phyloP scores from a whole-genome alignment of 2,113 vertebrate species.

The Apus apus region DNA sequence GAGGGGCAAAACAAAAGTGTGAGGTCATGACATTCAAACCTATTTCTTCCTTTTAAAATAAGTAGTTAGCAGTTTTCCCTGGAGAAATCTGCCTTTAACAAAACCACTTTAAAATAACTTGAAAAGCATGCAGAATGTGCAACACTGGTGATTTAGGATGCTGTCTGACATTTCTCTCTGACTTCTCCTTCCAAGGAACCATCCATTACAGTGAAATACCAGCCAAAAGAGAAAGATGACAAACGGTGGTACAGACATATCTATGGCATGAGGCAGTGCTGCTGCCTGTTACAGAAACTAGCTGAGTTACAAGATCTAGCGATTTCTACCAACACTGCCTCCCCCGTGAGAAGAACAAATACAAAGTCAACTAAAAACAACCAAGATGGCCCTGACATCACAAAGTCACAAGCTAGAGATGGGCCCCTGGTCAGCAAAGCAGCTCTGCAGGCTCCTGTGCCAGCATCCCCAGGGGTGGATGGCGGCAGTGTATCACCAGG shows the following conservation, averaged over 20 bases:
- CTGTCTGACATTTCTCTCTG: not conserved
- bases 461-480: not conserved
- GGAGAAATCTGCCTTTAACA: not conserved
- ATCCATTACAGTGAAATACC: not conserved
- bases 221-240: not conserved
- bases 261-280: not conserved
- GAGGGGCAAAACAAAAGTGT: not conserved
- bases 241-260: not conserved
- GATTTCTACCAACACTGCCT: not conserved
- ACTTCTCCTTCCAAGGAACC: not conserved
- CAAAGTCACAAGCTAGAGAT: not conserved
- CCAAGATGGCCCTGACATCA: fast-evolving
- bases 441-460: not conserved
- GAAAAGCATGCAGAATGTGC: not conserved
- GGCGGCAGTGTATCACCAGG: not conserved
- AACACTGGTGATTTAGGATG: slow-evolving; percentile 12
- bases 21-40: not conserved
- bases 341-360: not conserved
- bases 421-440: not conserved
- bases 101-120: not conserved
- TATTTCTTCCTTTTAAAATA: not conserved
- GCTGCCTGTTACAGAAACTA: not conserved
- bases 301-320: not conserved
- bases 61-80: not conserved
- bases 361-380: not conserved